Conservation (phyloP, 1,140 invertebrate species). For the Arctopsyche grandis region DNA sequence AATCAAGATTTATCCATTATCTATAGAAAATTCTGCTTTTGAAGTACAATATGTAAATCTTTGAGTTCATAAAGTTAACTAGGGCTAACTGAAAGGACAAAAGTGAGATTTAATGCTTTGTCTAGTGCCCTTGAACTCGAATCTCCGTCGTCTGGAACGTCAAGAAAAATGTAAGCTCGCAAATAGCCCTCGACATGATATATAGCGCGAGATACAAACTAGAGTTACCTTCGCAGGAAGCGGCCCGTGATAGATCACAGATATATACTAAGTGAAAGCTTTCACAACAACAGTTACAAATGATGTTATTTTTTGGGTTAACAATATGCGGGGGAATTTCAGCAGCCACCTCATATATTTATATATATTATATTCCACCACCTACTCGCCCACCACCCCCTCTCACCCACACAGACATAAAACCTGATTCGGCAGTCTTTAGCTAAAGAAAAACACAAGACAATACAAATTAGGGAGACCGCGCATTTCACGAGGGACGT, state of each 20-base stretch:
- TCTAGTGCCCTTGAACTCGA: neutral
- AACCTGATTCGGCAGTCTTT: conserved; percentile 26
- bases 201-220: neutral
- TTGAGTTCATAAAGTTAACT: neutral
- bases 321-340: conserved; percentile 33
- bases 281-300: conserved; percentile 45
- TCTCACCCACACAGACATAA: conserved; percentile 35
- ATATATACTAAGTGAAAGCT: conserved; percentile 29
- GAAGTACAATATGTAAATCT: neutral
- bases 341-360: neutral
- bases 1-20: too few relatives aligned
- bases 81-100: neutral
- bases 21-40: too few relatives aligned
- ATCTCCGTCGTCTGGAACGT: neutral
- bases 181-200: conserved; percentile 16
- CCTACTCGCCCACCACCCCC: too few relatives aligned
- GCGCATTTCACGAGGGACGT: conserved; percentile 42
- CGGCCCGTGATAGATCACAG: conserved; percentile 20
- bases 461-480: conserved; percentile 49
- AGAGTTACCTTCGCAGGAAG: neutral
- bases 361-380: neutral
- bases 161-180: conserved; percentile 9
- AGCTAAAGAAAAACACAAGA: conserved; percentile 27
- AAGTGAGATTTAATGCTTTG: conserved; percentile 1
- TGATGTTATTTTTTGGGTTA: conserved; percentile 50